phyloP scores from a whole-genome alignment of 2,113 vertebrate genomes.

The Echinops telfairi region DNA sequence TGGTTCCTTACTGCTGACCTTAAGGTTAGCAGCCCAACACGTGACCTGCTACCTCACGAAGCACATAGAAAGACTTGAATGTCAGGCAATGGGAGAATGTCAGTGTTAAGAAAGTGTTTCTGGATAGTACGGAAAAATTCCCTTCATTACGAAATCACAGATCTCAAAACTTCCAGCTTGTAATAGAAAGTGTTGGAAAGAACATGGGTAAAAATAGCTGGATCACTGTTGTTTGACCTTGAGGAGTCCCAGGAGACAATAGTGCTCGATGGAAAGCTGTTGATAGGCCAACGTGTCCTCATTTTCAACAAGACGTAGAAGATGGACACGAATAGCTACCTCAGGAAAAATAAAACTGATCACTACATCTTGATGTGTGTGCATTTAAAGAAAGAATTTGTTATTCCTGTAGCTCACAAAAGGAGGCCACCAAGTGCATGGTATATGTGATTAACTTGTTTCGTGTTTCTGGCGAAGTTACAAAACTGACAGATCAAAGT shows the following conservation, averaged over 20 bases:
- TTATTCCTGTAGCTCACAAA: too few relatives aligned
- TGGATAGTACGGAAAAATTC: neutral
- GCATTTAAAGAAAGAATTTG: neutral
- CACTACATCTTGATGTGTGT: neutral
- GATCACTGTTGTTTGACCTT: neutral
- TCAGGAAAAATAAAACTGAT: neutral
- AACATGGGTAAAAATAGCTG: neutral
- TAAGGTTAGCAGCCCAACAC: too few relatives aligned
- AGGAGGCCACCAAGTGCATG: neutral
- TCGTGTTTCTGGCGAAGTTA: neutral
- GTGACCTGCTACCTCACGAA: too few relatives aligned
- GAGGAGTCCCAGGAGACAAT: too few relatives aligned
- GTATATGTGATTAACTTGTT: neutral
- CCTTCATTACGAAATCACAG: too few relatives aligned
- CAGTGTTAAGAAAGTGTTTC: neutral
- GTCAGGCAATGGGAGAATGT: neutral
- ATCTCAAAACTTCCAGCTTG: neutral
- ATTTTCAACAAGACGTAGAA: neutral
- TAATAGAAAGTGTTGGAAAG: neutral
- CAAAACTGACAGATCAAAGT: neutral
- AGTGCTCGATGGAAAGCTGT: rapidly evolving
- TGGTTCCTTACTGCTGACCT: too few relatives aligned
- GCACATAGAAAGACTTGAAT: neutral
- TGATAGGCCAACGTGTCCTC: neutral
- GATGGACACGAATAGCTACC: neutral